phyloP scores from a whole-genome alignment of 2,888 invertebrate genomes.

The Lepidocyrtinus sp. region DNA sequence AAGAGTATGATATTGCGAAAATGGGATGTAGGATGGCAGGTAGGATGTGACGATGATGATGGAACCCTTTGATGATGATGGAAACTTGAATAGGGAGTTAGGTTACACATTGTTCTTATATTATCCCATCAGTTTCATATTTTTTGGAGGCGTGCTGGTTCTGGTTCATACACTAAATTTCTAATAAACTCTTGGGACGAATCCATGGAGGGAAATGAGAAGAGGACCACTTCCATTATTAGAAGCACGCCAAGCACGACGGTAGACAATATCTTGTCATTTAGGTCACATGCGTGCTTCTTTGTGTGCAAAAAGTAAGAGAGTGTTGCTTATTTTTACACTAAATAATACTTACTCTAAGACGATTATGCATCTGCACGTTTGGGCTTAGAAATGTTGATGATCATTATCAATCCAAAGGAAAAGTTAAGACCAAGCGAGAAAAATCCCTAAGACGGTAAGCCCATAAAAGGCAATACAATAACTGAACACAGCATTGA shows the following conservation, averaged over 20 bases:
- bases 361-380: slow-evolving; percentile 54
- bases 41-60: too few species aligned
- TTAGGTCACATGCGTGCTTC: slow-evolving; percentile 31
- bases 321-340: not conserved
- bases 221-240: slow-evolving; percentile 21
- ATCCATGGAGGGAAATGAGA: not conserved
- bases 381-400: not conserved
- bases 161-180: not conserved
- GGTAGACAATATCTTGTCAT: slow-evolving; percentile 11
- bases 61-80: not conserved
- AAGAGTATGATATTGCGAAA: not conserved
- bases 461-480: not conserved
- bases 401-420: not conserved
- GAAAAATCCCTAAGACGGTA: not conserved
- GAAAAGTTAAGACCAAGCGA: too few species aligned
- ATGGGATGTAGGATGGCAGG: not conserved
- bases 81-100: not conserved
- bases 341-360: slow-evolving; percentile 14
- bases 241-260: slow-evolving; percentile 18
- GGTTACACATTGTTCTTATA: not conserved
- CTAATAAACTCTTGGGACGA: not conserved
- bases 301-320: not conserved
- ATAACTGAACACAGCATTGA: not conserved
- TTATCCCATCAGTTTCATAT: too few species aligned
- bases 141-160: not conserved